Evolutionary conservation across 2,888 invertebrate species (phyloP).

Genomic region (Harpalus rufipes): DNA sequence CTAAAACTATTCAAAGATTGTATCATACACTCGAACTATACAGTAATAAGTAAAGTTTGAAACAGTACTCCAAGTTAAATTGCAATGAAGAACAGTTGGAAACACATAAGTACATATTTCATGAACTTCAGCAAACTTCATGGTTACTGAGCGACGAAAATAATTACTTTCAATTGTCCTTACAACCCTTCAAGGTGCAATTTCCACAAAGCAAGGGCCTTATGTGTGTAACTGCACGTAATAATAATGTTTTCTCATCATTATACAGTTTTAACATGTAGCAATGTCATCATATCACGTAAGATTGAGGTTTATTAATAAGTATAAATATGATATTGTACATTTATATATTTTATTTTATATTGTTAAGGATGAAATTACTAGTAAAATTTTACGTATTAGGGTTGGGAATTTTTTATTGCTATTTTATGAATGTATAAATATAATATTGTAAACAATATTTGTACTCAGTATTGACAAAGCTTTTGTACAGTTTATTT

Average conservation of each 20-base stretch:
- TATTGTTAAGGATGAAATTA: background rate
- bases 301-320: constrained; percentile 14
- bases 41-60: background rate
- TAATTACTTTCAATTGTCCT: constrained; percentile 26
- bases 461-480: background rate
- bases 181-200: constrained; percentile 8
- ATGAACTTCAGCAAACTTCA: constrained; percentile 13
- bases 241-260: constrained; percentile 33
- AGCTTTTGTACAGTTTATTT: background rate
- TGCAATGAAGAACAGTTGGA: background rate
- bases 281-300: background rate
- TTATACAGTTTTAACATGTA: constrained; percentile 6
- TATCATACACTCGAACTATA: no score
- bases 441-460: background rate
- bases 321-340: constrained; percentile 2
- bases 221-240: background rate
- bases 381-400: constrained; percentile 15
- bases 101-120: background rate
- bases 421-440: background rate
- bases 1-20: no score
- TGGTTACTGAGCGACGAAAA: background rate
- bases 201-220: constrained; percentile 20
- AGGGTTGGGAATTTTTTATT: constrained; percentile 7
- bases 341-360: background rate
- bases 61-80: background rate